Conservation (phyloP, 2,888 invertebrate species). For the Notodonta dromedarius region DNA sequence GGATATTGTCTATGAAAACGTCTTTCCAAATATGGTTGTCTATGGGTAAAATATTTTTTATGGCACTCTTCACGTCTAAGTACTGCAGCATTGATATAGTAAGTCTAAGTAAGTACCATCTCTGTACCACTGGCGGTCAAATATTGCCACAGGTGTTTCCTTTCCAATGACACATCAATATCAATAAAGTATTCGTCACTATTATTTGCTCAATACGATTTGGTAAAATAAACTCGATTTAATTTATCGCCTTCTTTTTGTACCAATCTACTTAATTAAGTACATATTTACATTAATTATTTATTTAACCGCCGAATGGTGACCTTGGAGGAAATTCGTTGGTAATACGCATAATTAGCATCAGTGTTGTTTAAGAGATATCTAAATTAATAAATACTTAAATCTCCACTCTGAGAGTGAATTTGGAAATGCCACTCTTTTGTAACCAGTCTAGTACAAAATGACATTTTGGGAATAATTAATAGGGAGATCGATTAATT, state of each 20-base stretch:
- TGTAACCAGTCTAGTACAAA: too few species aligned
- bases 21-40: too few species aligned
- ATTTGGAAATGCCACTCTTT: too few species aligned
- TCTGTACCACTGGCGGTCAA: not conserved
- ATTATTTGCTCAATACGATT: slow-evolving; percentile 20
- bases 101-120: too few species aligned
- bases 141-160: slow-evolving; percentile 33
- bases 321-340: not conserved
- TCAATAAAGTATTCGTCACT: slow-evolving; percentile 13
- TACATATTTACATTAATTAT: not conserved
- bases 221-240: slow-evolving; percentile 24
- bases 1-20: too few species aligned
- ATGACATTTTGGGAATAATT: too few species aligned
- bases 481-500: too few species aligned
- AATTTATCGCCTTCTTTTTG: not conserved
- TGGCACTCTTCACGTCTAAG: not conserved
- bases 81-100: not conserved
- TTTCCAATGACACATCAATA: slow-evolving; percentile 27
- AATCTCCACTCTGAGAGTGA: too few species aligned
- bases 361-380: too few species aligned
- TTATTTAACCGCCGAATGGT: not conserved
- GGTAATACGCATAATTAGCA: not conserved
- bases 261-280: not conserved
- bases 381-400: too few species aligned
- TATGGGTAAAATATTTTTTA: too few species aligned